These are phyloP conservation scores for Brachyrhaphis roseni DNA, from an alignment of 2,797 vertebrate species.

Conservation along the genomic window DNA sequence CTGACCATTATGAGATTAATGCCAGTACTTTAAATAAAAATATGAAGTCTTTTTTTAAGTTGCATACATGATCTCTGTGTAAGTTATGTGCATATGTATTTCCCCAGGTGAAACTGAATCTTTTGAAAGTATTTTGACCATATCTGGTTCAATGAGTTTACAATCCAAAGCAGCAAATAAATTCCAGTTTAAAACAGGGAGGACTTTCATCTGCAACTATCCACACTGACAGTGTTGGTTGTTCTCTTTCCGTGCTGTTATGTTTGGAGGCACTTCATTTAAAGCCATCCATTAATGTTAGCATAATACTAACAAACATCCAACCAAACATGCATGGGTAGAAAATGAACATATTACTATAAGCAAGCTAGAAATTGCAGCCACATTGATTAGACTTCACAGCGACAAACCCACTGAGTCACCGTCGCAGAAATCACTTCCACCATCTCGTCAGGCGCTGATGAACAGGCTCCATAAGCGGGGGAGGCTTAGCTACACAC, in stretches of 20 bases:
- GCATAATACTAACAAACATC: not conserved
- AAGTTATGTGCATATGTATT: not conserved
- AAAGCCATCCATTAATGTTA: not conserved
- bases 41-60: not conserved
- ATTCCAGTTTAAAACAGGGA: not conserved
- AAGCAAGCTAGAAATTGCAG: not conserved
- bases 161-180: not conserved
- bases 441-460: slow-evolving; percentile 51
- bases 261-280: slow-evolving; percentile 10
- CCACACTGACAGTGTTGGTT: not conserved
- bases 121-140: not conserved
- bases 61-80: too few species aligned
- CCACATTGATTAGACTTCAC: not conserved
- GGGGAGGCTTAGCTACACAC: slow-evolving; percentile 54
- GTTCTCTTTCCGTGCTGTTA: not conserved
- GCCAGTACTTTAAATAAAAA: not conserved
- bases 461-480: slow-evolving; percentile 43
- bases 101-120: not conserved
- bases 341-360: not conserved
- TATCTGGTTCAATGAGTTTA: not conserved
- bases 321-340: slow-evolving; percentile 5
- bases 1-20: not conserved
- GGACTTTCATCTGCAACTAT: not conserved
- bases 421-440: slow-evolving; percentile 44
- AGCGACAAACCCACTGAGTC: slow-evolving; percentile 17